Conservation (phyloP, 1,140 invertebrate species). For the Idris sp. region DNA sequence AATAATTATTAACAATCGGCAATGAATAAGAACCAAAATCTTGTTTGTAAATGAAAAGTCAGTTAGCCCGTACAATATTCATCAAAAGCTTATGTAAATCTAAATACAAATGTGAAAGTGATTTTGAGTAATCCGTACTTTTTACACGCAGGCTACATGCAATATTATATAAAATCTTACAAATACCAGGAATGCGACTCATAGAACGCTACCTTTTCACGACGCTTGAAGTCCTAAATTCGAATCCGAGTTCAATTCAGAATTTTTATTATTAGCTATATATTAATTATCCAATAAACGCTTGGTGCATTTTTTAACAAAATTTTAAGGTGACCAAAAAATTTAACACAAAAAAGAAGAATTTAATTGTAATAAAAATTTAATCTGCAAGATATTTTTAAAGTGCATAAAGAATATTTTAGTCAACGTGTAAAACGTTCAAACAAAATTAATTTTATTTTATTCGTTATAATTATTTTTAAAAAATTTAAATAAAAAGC, state of each 20-base stretch:
- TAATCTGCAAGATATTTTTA: too few species aligned
- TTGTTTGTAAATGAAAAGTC: constrained; percentile 35
- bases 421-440: too few species aligned
- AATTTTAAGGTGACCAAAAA: too few species aligned
- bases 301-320: not conserved
- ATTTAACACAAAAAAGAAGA: too few species aligned
- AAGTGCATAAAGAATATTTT: too few species aligned
- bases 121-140: constrained; percentile 43
- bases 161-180: constrained; percentile 60
- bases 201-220: constrained; percentile 52
- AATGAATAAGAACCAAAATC: constrained; percentile 28
- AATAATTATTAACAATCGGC: not conserved
- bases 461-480: too few species aligned
- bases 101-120: constrained; percentile 56
- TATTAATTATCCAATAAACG: too few species aligned
- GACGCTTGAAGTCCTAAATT: constrained; percentile 38
- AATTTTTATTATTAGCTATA: too few species aligned
- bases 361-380: too few species aligned
- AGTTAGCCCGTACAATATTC: constrained; percentile 34
- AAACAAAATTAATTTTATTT: too few species aligned
- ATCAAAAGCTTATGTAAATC: constrained; percentile 54
- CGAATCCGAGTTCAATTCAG: constrained; percentile 31
- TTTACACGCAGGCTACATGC: constrained; percentile 53
- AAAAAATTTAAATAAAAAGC: too few species aligned
- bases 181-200: constrained; percentile 63